Base-by-base conservation (phyloP, 37 sponge, comb jelly and placozoan species). In the Mnemiopsis leidyi region DNA sequence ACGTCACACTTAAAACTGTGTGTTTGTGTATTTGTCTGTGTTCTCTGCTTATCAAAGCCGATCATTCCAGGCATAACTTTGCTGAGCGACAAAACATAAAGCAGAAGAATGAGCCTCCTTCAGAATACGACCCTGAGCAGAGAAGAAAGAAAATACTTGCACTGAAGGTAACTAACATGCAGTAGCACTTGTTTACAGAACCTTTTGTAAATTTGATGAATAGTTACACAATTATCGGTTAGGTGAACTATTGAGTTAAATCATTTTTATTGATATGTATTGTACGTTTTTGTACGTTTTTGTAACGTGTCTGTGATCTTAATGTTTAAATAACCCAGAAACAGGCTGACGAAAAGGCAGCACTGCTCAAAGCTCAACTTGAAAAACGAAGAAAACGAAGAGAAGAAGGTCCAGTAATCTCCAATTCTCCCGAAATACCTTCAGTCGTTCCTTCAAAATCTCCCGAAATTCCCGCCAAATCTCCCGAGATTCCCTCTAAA, bases 71-170 rank as follows among this genome's bases (percentile, higher is more conserved):
- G 90, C 95, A 96, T 83, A 97, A 97, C 94, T 97, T 95, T 83
- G 39, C 38, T 76, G 98, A 97, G 35, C 83, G 95, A 39, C 95
- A 94, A 93, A 83, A 95, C 36, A 94, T 96, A 0, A 95, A 95
- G 75, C 94, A 95, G 75, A 96, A 94, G 36, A 69, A 94, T 23
- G 69, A 38, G 28, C 75, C 25, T 29, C 32, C 82, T 20, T 29
- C 93, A 24, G 73, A 92, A 5, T 94, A 75, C 93, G 94, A 96
- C 39, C 96, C 95, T 26, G 97, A 95, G 18, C 95, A 76, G 0
- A 93, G 96, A 36, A 95, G 94, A 71, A 96, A 73, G 94, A 97
- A 97, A 92, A 96, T 97, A 38, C 97, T 96, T 68, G 96, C 96
- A 32, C 93, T 97, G 75, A 96, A 96, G 95, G 97, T 96, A 82